Evolutionary conservation across 2,888 invertebrate genomes (phyloP).

Genomic region (Alloplasta piceator): DNA sequence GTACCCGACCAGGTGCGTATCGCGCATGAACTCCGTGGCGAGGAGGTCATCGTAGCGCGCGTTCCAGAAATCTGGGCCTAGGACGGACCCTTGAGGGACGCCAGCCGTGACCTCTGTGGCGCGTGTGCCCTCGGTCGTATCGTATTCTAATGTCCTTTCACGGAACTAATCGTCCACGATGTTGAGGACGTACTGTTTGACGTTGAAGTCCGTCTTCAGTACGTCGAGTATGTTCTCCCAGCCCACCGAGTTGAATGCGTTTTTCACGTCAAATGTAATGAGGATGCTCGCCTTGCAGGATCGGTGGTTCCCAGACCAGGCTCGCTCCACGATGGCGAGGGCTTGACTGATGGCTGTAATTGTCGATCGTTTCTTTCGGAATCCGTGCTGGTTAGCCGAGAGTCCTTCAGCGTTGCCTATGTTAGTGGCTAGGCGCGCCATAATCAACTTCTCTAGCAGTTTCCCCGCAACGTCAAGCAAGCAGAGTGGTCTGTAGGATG

Average conservation of each 20-base stretch:
- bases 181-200: too few species aligned
- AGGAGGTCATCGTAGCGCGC: too few species aligned
- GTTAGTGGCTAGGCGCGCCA: constrained; percentile 48
- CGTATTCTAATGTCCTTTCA: constrained; percentile 49
- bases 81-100: too few species aligned
- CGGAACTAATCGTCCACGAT: constrained; percentile 61
- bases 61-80: too few species aligned
- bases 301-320: too few species aligned
- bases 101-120: too few species aligned
- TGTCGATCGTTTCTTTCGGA: constrained; percentile 57
- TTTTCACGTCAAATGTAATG: too few species aligned
- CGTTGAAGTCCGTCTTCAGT: too few species aligned
- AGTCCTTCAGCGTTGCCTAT: constrained; percentile 56
- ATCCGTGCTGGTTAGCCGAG: constrained; percentile 56
- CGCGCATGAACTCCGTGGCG: constrained; percentile 37
- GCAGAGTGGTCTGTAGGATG: too few species aligned
- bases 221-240: too few species aligned
- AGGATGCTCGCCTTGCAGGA: constrained; percentile 54
- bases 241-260: too few species aligned
- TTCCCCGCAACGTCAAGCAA: constrained; percentile 46
- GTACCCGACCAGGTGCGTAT: constrained; percentile 41
- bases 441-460: constrained; percentile 64
- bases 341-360: constrained; percentile 52
- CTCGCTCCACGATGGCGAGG: too few species aligned
- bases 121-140: constrained; percentile 55